Evolutionary conservation across 2,888 invertebrate species (phyloP), one percentile per base, ranked within the genome.

Genomic region (Dyspetes luteomarginatus): DNA sequence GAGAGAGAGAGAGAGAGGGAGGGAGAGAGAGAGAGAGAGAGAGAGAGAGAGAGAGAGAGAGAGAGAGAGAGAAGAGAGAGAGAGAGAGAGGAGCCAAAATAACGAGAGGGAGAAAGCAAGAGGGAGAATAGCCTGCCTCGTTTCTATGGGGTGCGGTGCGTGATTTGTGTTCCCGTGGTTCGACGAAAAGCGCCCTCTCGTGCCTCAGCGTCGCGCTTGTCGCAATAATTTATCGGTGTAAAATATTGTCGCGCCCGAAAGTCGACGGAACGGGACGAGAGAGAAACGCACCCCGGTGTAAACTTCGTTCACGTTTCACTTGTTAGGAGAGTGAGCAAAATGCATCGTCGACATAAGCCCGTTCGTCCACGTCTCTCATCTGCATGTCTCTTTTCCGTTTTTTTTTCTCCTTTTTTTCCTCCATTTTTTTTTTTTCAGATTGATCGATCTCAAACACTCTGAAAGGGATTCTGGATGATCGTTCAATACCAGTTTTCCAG

Each of bases 181-280:
- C 81, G 60, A 43, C 62, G 80, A 72, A 69, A 58, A 65, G 26
- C 55, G 65, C 48, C 48, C 48, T 15, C 48, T n/a, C 48, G 17
- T 15, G 5, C 7, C 77, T 79, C 80, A 83, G 84, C 85, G 83
- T 85, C 84, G 80, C 79, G 84, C 69, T 83, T 82, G 83, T 83
- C 73, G 83, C 85, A 84, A 87, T 89, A 89, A 90, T 90, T 89
- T 90, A 90, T 89, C 84, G 87, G 76, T 69, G 84, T 86, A 86
- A 88, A 90, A 88, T 88, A 88, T 87, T 85, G 86, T 87, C 85
- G 81, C 83, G 81, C 83, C 83, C 83, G 82, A 78, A 52, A 72
- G 55, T 72, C 83, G 83, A 82, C 82, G 82, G 73, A 17, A 60
- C 62, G 62, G 69, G 78, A 84, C 83, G 81, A 74, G 83, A 82